Base-by-base conservation (phyloP, 2,888 invertebrate species). In the Petrolisthes cinctipes region DNA sequence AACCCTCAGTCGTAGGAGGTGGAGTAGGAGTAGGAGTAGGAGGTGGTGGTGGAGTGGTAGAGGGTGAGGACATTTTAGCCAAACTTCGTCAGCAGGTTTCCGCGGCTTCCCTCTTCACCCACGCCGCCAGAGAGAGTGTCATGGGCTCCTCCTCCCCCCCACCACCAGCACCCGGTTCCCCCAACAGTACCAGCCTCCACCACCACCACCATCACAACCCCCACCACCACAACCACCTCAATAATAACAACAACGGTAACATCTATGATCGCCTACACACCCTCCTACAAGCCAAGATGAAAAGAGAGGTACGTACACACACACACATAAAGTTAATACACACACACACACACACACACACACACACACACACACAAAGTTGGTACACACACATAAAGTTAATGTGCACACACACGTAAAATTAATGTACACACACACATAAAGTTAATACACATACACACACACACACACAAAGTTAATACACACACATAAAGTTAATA, bases 61-160 rank as follows among this genome's bases (percentile, higher is more conserved):
- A 85, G 20, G 90, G 90, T 7, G 90, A 90, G 78, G 90, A 90
- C 82, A 90, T 90, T 17, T 76, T 90, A n/a, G 89, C 87, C 53
- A 90, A 90, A 78, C 89, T 90, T 37, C 89, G 89, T 4, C 90
- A 90, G 68, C 90, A 90, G 83, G 90, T 90, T 3, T 82, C 85
- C 14, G 89, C 89, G 17, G 89, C 89, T 14, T 87, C 87, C 2
- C 82, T 89, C 82, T 87, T 89, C 83, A 83, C 68, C 53, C 84
- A 85, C 78, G 79, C 80, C 57, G 51, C 73, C 53, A 66, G 76
- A 61, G 78, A 81, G 57, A 68, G 82, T 53, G 75, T 83, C 2
- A 53, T 80, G 20, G 82, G 83, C 37, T 84, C 84, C 75, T 73
- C 90, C 23, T 86, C 90, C 17, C 86, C 88, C n/a, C 85, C 87